Base-by-base conservation (phyloP, 2,888 invertebrate genomes). In the Drosophila silvestris region DNA sequence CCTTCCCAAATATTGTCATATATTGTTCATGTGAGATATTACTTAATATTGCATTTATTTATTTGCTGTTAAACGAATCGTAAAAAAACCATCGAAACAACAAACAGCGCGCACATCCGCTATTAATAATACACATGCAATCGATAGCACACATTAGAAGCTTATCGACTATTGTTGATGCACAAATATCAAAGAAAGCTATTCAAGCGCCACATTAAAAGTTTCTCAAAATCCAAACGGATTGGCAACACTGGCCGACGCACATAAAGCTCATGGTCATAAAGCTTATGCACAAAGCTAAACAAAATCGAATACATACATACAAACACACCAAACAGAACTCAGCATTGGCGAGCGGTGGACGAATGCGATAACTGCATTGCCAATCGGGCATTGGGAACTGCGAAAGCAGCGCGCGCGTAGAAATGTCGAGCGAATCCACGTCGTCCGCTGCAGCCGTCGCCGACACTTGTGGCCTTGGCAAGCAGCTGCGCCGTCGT, bases 401-500 rank as follows among this genome's bases (percentile, higher is more conserved):
- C 30, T 56, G 70, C 61, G 60, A 52, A 32, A 51, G 28, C 54
- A 30, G 22, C 22, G 28, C 33, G 35, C 47, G n/a, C 28, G 28
- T 12, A 39, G 53, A 53, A 19, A 72, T 72, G 72, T 72, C 72
- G 47, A 9, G 28, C 47, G 47, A 26, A 10, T 54, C 73, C 2
- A 26, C 65, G 22, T 22, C 59, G 7, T 28, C 59, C 19, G 37
- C 60, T 30, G 54, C 61, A 53, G 61, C 60, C 35, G 28, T 61
- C 51, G 51, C 60, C 51, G 35, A 63, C 63, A 37, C 63, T 63
- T 30, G 63, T 63, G 63, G 33, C 66, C 44, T 58, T 58, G 58
- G 61, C 54, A 37, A 53, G 28, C 85, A 91, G 67, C 81, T 83
- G 62, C 89, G 87, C 51, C 88, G 86, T 60, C 92, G 86, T 19